Base-by-base conservation (phyloP, 2,888 invertebrate genomes). In the Drosophila limbata region DNA sequence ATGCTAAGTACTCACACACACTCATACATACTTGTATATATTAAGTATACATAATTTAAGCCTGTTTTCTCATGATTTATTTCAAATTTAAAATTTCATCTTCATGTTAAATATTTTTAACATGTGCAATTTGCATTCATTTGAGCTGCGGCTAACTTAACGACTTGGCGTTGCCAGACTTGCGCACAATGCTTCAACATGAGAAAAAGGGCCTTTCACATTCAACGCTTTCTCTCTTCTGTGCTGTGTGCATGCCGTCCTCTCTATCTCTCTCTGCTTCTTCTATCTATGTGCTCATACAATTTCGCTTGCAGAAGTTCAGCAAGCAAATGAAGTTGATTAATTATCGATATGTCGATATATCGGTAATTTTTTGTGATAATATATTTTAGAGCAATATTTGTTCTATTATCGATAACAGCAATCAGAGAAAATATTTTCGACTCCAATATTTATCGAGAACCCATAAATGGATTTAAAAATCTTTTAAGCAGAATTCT, bases 291-390 rank as follows among this genome's bases (percentile, higher is more conserved):
- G 40, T 50, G 33, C 37, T 17, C 17, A 15, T 11, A 11, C 21
- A 10, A 25, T 28, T 15, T 25, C 21, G 13, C 17, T 19, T 9
- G 17, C n/a, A 51, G 39, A 40, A 52, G 62, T 10, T 10, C 39
- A 68, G 68, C 60, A 67, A 60, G 77, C 73, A 51, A 60, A 62
- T 71, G 44, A 28, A 21, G 13, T 28, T 35, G 47, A 25, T 8
- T 15, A 25, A 28, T n/a, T 4, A 39, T 35, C 35, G 35, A 35
- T 35, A 35, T 13, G 13, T 10, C 33, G 33, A 35, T 35, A 35
- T 13, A 35, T 13, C 4, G 4, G 4, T 13, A 13, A 13, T 35
- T 4, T 11, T 11, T 11, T 33, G 4, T 4, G 25, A 25, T 21
- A 21, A 21, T 35, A 35, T 13, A 37, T 37, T n/a, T 35, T 35